Evolutionary conservation across 2,113 vertebrate species (phyloP).

Genomic region (Ardeotis arabs): DNA sequence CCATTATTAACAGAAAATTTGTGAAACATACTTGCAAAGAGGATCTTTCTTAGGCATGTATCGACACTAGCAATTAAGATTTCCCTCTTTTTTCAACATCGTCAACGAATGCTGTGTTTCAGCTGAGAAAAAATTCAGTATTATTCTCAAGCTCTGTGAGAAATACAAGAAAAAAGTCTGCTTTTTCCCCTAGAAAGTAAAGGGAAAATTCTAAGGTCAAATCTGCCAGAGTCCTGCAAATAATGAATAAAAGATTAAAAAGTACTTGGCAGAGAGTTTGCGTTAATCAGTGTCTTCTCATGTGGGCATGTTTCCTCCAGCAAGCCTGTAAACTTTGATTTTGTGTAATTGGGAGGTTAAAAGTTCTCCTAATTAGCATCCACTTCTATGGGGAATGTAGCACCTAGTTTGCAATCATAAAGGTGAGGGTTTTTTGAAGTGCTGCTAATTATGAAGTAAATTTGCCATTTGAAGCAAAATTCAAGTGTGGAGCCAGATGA

Average conservation of each 20-base stretch:
- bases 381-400: not conserved
- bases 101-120: not conserved
- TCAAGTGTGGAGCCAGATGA: not conserved
- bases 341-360: conserved; percentile 34
- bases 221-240: not conserved
- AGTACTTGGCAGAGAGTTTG: not conserved
- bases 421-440: conserved; percentile 9
- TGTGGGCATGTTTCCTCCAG: not conserved
- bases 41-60: not conserved
- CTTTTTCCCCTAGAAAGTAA: not conserved
- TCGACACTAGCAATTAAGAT: not conserved
- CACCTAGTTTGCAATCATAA: conserved; percentile 23
- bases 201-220: not conserved
- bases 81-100: not conserved
- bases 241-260: conserved; percentile 44
- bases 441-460: not conserved
- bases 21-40: not conserved
- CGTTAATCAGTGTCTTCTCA: conserved; percentile 39
- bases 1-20: not conserved
- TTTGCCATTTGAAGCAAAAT: conserved; percentile 17
- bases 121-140: not conserved
- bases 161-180: not conserved
- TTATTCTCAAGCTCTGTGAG: not conserved
- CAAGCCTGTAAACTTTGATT: conserved; percentile 46
- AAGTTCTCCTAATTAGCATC: conserved; percentile 48